These are phyloP conservation scores for Nemurella pictetii DNA, from an alignment of 2,888 invertebrate genomes.

Conservation along the genomic window DNA sequence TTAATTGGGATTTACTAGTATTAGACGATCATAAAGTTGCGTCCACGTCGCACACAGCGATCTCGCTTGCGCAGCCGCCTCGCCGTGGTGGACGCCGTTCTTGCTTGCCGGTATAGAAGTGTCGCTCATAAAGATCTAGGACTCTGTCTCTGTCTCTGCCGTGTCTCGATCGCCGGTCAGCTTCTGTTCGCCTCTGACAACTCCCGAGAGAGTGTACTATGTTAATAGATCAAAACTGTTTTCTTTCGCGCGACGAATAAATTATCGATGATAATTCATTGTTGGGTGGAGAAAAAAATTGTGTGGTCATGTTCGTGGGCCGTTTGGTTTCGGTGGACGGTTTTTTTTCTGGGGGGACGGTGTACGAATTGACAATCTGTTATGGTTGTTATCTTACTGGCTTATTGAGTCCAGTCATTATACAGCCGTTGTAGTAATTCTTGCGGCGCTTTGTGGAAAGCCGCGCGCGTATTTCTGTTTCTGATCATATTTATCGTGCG, in stretches of 20 bases:
- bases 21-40: constrained; percentile 13
- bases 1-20: constrained; percentile 30
- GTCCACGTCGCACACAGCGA: not conserved
- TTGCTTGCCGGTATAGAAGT: not conserved
- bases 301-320: no score
- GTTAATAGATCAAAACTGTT: not conserved
- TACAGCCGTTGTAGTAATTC: no score
- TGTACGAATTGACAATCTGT: no score
- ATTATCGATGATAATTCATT: not conserved
- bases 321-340: no score
- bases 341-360: no score
- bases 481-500: no score
- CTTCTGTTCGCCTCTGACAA: not conserved
- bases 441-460: no score
- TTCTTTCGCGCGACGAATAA: not conserved
- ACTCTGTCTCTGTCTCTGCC: not conserved
- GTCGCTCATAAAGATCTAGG: not conserved
- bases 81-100: not conserved
- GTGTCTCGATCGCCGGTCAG: not conserved
- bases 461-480: no score
- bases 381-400: no score
- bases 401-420: no score
- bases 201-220: not conserved
- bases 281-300: no score
- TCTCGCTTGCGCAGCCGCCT: not conserved